These are phyloP conservation scores for Spheniscus mendiculus DNA, from an alignment of 2,113 vertebrate genomes.

Conservation along the genomic window DNA sequence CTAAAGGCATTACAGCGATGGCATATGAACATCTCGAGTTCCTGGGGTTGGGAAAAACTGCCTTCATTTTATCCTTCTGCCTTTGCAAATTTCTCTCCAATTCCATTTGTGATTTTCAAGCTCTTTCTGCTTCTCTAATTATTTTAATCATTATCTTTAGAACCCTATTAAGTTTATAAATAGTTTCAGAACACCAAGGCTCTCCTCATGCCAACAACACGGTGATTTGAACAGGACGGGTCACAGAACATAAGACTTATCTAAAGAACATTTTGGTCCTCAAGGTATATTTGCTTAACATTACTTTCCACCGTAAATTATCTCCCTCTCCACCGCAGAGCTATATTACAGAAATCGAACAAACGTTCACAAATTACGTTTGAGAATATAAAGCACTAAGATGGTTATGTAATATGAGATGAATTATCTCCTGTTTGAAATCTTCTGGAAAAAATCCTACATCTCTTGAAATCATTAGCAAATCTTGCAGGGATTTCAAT, in stretches of 20 bases:
- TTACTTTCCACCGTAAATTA: not conserved
- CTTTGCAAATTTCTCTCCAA: not conserved
- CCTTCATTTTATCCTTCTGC: not conserved
- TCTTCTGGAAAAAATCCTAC: not conserved
- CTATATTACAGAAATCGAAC: not conserved
- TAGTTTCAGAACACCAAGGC: not conserved
- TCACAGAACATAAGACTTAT: not conserved
- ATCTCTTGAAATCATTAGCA: not conserved
- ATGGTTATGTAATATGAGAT: not conserved
- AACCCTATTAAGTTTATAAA: not conserved
- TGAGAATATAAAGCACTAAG: not conserved
- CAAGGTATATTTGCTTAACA: not conserved
- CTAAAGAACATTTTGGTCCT: not conserved
- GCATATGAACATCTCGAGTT: rapidly evolving
- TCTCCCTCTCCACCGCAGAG: not conserved
- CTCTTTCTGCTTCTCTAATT: not conserved
- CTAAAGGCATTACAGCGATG: not conserved
- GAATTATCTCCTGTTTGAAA: not conserved
- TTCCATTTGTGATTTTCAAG: not conserved
- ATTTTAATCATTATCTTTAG: not conserved
- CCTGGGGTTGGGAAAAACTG: not conserved
- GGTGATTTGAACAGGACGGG: not conserved
- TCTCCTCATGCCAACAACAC: rapidly evolving
- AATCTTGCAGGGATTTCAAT: not conserved
- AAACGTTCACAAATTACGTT: not conserved